Evolutionary conservation across 2,888 invertebrate genomes (phyloP), one percentile per base, ranked within the genome.

Genomic region (Trichacis sp.): DNA sequence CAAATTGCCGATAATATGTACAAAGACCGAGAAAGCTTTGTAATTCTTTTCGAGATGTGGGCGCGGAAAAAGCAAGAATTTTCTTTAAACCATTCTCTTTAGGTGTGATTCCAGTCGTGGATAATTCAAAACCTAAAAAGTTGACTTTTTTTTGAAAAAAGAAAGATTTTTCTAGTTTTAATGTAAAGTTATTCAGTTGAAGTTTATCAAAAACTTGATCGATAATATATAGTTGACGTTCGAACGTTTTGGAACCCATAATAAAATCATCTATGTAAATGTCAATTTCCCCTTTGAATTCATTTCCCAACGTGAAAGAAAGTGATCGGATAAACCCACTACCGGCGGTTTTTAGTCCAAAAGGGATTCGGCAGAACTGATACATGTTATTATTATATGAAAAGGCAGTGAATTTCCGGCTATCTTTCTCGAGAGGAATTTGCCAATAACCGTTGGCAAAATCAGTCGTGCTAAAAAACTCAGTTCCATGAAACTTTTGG

Each of bases 311-410:
- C 1, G n/a, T n/a, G n/a, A n/a, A n/a, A n/a, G n/a, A n/a, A n/a
- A 77, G 36, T 2, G 71, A 61, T 1, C 69, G 19, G 8, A 73
- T 71, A 46, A 77, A 76, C 1, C 70, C 72, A 4, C 63, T 69
- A 1, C 74, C 72, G 2, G 72, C 72, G 0, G 73, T 74, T 55
- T 75, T 76, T 1, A 79, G 30, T 1, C 77, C 77, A 45, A 77
- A 80, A 0, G 77, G 77, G 5, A n/a, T n/a, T n/a, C n/a, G n/a
- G n/a, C n/a, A n/a, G n/a, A n/a, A n/a, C n/a, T n/a, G n/a, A n/a
- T n/a, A 55, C 46, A 70, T 55, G 46, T 40, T 36, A 0, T 51
- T 38, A 0, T 48, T 48, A 24, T 45, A 52, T 11, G 58, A 47
- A 43, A 69, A 69, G 11, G 68, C 63, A 0, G 67, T 70, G 38